A percentile compares a stretch with the other conserved stretches of the same genome.
Evolutionary conservation across 2,888 invertebrate species (phyloP).

Genomic region (Polyommatus iphigenia): DNA sequence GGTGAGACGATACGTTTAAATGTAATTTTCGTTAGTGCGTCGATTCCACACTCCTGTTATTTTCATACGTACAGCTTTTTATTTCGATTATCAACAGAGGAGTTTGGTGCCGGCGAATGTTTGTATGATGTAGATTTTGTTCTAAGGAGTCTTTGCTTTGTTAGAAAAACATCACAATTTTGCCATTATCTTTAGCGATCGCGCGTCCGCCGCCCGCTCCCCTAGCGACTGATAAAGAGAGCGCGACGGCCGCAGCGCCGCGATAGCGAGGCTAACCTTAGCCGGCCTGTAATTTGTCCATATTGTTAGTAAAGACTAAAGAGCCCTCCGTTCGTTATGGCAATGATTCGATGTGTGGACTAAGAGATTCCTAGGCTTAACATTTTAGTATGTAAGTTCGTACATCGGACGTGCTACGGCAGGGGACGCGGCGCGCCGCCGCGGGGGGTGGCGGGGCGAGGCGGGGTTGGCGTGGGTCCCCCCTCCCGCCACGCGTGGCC

Average conservation of each 20-base stretch:
- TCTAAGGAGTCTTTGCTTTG: constrained; percentile 46
- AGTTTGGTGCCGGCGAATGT: constrained; percentile 41
- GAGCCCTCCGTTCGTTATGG: constrained; percentile 69
- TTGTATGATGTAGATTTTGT: constrained; percentile 38
- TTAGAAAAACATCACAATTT: constrained; percentile 79
- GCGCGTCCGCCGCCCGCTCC: constrained; percentile 61
- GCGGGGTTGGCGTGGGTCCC: constrained; percentile 50
- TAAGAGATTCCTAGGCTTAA: constrained; percentile 78
- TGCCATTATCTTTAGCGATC: constrained; percentile 70
- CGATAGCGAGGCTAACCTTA: constrained; percentile 57
- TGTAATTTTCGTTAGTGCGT: constrained; percentile 44
- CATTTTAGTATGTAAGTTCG: constrained; percentile 73
- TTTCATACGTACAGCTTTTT: constrained; percentile 8
- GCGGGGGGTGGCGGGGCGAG: constrained; percentile 60
- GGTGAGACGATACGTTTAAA: background rate
- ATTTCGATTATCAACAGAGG: constrained; percentile 32
- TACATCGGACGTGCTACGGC: constrained; percentile 65
- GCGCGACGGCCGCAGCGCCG: constrained; percentile 63
- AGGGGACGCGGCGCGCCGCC: constrained; percentile 56
- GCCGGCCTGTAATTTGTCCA: constrained; percentile 74
- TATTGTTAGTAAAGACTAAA: constrained; percentile 73
- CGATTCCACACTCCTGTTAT: constrained; percentile 46
- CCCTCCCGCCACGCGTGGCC: constrained; percentile 61
- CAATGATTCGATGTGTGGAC: constrained; percentile 70
- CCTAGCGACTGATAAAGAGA: constrained; percentile 70